Percentiles rank a stretch among this genome's conserved stretches.
Conservation (phyloP, 2,888 invertebrate genomes). For the Amiota mariae region DNA sequence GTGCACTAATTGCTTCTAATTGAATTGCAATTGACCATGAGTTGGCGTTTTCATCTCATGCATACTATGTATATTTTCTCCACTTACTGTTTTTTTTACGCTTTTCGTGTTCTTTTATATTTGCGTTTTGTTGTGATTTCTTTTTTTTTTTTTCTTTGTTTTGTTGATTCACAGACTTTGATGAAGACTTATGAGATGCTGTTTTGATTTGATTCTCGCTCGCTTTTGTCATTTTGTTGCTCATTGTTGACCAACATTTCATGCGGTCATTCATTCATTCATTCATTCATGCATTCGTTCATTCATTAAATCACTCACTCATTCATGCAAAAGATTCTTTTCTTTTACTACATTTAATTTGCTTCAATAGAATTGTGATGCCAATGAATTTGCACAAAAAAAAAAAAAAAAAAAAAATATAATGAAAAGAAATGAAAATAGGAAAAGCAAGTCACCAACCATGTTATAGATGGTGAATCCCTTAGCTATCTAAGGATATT, state of each 20-base stretch:
- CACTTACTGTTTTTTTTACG: neutral
- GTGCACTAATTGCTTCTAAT: constrained; percentile 66
- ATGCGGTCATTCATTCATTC: neutral
- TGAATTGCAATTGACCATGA: constrained; percentile 68
- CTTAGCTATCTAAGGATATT: no score
- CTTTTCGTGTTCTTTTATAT: neutral
- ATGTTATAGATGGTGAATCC: no score
- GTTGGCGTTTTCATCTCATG: constrained; percentile 60
- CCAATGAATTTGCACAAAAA: constrained; percentile 17
- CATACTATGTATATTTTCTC: neutral
- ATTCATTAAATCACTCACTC: constrained; percentile 8
- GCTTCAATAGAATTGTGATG: neutral
- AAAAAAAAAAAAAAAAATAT: no score
- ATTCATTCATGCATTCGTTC: no score
- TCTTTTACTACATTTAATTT: neutral
- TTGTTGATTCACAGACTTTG: constrained; percentile 40
- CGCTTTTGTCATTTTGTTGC: neutral
- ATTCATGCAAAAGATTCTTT: neutral
- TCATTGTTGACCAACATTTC: neutral
- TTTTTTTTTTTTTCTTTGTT: no score
- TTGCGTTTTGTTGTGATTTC: neutral
- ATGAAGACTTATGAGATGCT: constrained; percentile 62
- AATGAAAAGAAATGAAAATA: no score
- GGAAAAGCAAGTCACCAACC: no score
- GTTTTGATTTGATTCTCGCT: constrained; percentile 55